phyloP scores from a whole-genome alignment of 2,797 vertebrate genomes.

The Okamejei kenojei region DNA sequence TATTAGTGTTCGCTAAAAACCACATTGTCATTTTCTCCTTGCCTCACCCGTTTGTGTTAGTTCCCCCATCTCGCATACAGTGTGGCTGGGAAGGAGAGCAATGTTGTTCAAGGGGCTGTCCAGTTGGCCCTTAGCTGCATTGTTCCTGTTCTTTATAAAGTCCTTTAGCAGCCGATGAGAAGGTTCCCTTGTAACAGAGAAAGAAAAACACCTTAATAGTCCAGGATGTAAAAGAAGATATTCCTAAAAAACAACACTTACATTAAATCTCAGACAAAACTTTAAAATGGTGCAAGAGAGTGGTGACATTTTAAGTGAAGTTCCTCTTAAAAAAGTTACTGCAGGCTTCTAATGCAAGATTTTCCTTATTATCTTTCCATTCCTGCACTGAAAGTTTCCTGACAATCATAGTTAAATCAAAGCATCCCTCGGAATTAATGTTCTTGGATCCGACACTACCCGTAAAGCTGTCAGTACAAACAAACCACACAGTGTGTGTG shows the following conservation, averaged over 20 bases:
- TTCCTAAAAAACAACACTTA: not conserved
- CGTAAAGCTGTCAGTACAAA: too few species aligned
- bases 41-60: constrained; percentile 86
- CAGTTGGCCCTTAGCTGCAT: constrained; percentile 68
- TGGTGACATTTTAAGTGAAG: too few species aligned
- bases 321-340: too few species aligned
- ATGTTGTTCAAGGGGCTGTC: constrained; percentile 74
- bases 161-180: constrained; percentile 76
- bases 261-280: too few species aligned
- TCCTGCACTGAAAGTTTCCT: too few species aligned
- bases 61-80: constrained; percentile 84
- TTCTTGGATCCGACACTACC: too few species aligned
- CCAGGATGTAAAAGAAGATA: not conserved
- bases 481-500: too few species aligned
- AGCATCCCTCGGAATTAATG: too few species aligned
- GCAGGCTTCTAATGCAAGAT: too few species aligned
- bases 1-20: not conserved
- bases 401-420: too few species aligned
- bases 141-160: constrained; percentile 80
- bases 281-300: too few species aligned
- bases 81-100: constrained; percentile 80
- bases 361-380: too few species aligned
- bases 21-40: not conserved
- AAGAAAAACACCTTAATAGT: constrained; percentile 35
- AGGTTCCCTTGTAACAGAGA: constrained; percentile 64